Base-by-base conservation (phyloP, 2,888 invertebrate species). In the Metopia argyrocephala region DNA sequence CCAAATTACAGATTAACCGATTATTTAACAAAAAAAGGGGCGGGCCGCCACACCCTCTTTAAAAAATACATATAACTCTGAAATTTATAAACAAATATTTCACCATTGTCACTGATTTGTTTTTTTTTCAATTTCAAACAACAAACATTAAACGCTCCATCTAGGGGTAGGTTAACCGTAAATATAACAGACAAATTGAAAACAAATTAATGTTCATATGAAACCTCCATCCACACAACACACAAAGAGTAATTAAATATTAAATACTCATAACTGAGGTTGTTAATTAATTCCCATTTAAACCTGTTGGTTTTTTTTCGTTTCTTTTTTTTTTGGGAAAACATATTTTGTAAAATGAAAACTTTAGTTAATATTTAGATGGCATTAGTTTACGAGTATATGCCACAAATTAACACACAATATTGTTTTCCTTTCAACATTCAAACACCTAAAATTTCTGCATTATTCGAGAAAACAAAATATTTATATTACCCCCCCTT, bases 221-320 rank as follows among this genome's bases (percentile, higher is more conserved):
- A 31, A 31, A 31, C 12, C 38, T 15, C 3, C 3, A 38, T 15
- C 4, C 38, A 9, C 1, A 38, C 38, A 38, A 38, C 15, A 38
- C 38, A 38, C 0, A 9, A 38, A 38, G 3, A 1, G 38, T 15
- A 15, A 38, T 38, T 38, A 38, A 3, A 38, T 57, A 64, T 64
- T 61, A 54, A 12, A 12, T 27, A 12, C 5, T 5, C 65, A 12
- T 45, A 46, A 61, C 56, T 23, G 50, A 70, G 89, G 89, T 90
- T 89, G 89, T 90, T 89, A 90, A 89, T 89, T 89, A 90, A 89
- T 89, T 89, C 86, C 85, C 88, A 86, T 87, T 89, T 87, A 88
- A 88, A 89, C 90, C 89, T 89, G 89, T 89, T 87, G 84, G 79
- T 48, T 76, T 20, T 15, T n/a, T 70, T n/a, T n/a, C n/a, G n/a